phyloP scores from a whole-genome alignment of 2,113 vertebrate species.

The Platichthys flesus region DNA sequence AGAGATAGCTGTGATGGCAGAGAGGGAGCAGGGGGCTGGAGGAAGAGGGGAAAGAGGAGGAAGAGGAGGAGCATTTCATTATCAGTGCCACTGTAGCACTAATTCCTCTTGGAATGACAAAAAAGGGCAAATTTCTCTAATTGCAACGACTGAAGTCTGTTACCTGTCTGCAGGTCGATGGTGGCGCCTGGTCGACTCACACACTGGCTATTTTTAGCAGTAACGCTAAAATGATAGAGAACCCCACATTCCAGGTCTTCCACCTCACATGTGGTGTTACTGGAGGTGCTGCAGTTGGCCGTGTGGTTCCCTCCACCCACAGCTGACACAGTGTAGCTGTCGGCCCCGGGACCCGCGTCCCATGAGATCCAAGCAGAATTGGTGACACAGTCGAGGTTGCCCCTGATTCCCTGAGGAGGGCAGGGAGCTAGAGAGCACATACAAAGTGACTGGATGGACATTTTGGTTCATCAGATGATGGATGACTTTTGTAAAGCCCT shows the following conservation, averaged over 20 bases:
- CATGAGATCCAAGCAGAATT: conserved; percentile 76
- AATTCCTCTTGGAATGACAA: not conserved
- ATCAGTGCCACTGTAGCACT: not conserved
- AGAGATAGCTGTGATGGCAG: conserved; percentile 58
- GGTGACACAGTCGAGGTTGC: conserved; percentile 72
- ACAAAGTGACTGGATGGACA: not conserved
- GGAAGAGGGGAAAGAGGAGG: not conserved
- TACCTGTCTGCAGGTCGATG: conserved; percentile 76
- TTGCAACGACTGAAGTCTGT: not conserved
- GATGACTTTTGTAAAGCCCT: not conserved
- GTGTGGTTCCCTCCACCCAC: conserved; percentile 33
- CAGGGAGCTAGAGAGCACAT: conserved; percentile 73
- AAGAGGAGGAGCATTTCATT: not conserved
- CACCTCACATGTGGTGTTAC: conserved; percentile 75
- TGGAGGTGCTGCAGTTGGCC: conserved; percentile 66
- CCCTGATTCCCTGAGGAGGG: conserved; percentile 63
- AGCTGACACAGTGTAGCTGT: conserved; percentile 72
- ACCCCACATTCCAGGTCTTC: conserved; percentile 73
- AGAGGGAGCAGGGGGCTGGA: conserved; percentile 76
- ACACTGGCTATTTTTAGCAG: conserved; percentile 69
- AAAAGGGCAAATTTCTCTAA: not conserved
- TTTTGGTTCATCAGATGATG: not conserved
- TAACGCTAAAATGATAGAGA: conserved; percentile 74
- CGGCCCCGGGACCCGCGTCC: conserved; percentile 49
- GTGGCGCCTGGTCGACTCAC: conserved; percentile 65